Evolutionary conservation across 2,888 invertebrate genomes (phyloP).

Genomic region (Dermolepida albohirtum): DNA sequence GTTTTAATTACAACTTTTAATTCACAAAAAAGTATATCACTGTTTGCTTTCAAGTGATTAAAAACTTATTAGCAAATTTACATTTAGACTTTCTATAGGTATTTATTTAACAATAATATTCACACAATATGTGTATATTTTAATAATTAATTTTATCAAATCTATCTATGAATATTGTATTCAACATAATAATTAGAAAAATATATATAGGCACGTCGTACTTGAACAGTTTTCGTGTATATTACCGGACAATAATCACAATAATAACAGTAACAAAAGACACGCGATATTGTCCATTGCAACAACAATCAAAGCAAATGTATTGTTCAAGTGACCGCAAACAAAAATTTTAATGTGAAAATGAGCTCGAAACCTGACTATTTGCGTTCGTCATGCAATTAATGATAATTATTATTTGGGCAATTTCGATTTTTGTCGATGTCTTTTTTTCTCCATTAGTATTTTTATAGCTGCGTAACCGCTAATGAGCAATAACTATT

Average conservation of each 20-base stretch:
- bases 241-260: too few species aligned
- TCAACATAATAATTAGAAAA: neutral
- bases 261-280: neutral
- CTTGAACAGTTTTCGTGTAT: constrained; percentile 1
- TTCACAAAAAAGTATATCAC: too few species aligned
- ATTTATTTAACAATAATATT: too few species aligned
- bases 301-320: constrained; percentile 15
- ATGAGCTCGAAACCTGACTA: constrained; percentile 5
- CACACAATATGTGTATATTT: too few species aligned
- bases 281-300: constrained; percentile 2
- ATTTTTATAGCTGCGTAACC: neutral
- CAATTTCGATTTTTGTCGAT: neutral
- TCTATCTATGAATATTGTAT: too few species aligned
- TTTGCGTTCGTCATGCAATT: constrained; percentile 12
- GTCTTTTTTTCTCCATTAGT: constrained; percentile 3
- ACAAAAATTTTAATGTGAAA: constrained; percentile 17
- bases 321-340: constrained; percentile 14
- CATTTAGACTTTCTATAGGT: too few species aligned
- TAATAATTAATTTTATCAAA: too few species aligned
- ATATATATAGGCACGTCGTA: too few species aligned
- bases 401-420: constrained; percentile 11
- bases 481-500: neutral
- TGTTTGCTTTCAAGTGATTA: too few species aligned
- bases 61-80: too few species aligned
- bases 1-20: too few species aligned